phyloP scores from a whole-genome alignment of 2,797 vertebrate genomes.

The Taenioides sp. region DNA sequence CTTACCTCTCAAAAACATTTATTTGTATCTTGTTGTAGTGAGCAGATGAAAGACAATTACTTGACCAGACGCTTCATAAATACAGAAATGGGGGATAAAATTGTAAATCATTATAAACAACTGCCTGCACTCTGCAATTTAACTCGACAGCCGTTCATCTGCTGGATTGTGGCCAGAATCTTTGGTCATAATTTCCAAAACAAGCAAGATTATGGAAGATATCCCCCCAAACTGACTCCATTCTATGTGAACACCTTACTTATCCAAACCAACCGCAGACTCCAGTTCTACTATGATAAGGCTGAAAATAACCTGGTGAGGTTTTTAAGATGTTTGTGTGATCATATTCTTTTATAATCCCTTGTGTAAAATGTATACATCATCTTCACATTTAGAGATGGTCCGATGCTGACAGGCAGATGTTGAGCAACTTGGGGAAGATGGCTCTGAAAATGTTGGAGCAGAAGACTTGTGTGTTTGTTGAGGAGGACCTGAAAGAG shows the following conservation, averaged over 20 bases:
- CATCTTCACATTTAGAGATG: conserved; percentile 50
- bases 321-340: neutral
- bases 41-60: conserved; percentile 66
- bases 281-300: conserved; percentile 58
- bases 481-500: conserved; percentile 51
- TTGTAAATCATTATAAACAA: conserved; percentile 57
- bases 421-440: conserved; percentile 58
- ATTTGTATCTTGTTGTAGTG: conserved; percentile 35
- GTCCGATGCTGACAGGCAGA: conserved; percentile 34
- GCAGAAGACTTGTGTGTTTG: conserved; percentile 52
- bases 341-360: neutral
- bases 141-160: conserved; percentile 67
- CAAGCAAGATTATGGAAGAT: conserved; percentile 5
- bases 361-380: neutral
- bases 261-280: conserved; percentile 68
- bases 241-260: conserved; percentile 66
- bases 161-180: conserved; percentile 57
- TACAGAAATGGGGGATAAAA: neutral
- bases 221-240: conserved; percentile 56
- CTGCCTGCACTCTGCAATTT: conserved; percentile 50
- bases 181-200: conserved; percentile 43
- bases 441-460: conserved; percentile 69
- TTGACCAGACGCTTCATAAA: conserved; percentile 61
- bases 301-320: conserved; percentile 44
- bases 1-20: neutral